phyloP scores from a whole-genome alignment of 2,113 vertebrate genomes.

The Lepus timidus region DNA sequence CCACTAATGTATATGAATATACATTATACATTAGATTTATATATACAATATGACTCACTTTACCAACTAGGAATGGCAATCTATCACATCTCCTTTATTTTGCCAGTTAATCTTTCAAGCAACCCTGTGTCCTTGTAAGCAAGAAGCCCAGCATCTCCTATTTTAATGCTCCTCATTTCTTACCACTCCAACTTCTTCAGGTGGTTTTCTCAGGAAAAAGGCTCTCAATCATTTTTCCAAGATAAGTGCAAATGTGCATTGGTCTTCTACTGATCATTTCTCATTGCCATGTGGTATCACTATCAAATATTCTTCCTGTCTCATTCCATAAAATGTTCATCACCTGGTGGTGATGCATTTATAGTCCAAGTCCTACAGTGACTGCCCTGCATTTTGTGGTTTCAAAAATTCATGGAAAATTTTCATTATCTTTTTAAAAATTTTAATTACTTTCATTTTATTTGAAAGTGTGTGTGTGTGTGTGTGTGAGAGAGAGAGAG shows the following conservation, averaged over 20 bases:
- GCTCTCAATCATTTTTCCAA: slow-evolving; percentile 39
- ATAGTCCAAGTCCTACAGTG: not conserved
- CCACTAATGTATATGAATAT: slow-evolving; percentile 73
- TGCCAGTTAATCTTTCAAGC: slow-evolving; percentile 55
- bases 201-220: not conserved
- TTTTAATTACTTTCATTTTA: too few relatives aligned
- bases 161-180: not conserved
- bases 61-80: slow-evolving; percentile 34
- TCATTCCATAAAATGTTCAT: not conserved
- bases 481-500: too few relatives aligned
- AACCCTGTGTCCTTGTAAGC: not conserved
- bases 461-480: too few relatives aligned
- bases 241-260: not conserved
- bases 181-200: not conserved
- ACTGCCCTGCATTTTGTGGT: not conserved
- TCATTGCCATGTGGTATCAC: not conserved
- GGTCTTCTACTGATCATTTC: not conserved
- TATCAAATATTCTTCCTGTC: not conserved
- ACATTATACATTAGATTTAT: slow-evolving; percentile 74
- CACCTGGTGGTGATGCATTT: not conserved
- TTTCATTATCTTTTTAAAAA: too few relatives aligned
- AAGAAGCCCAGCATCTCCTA: not conserved
- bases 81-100: slow-evolving; percentile 58
- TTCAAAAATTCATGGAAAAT: too few relatives aligned
- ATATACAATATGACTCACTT: slow-evolving; percentile 67